Percentiles rank a stretch among this genome's conserved stretches.
Evolutionary conservation across 2,113 vertebrate species (phyloP).

Genomic region (Neodon shergylaensis): DNA sequence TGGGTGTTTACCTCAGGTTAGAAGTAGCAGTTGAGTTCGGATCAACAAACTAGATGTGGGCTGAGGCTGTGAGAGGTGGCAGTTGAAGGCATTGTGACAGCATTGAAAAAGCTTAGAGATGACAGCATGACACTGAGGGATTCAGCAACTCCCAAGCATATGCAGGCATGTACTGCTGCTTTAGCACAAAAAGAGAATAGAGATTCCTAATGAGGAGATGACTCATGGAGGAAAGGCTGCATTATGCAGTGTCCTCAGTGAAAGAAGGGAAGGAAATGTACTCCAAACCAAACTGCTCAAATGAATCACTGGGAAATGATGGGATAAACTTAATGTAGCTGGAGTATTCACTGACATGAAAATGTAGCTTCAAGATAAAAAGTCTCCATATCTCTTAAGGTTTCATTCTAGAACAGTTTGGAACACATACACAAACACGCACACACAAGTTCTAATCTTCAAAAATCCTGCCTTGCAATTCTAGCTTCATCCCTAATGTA

Average conservation of each 20-base stretch:
- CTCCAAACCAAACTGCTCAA: conserved; percentile 8
- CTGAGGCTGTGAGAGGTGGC: not conserved
- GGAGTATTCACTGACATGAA: conserved; percentile 29
- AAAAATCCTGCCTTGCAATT: not conserved
- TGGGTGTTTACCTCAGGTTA: not conserved
- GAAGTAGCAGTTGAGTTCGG: not conserved
- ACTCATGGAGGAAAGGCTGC: conserved; percentile 50
- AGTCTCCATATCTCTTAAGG: not conserved
- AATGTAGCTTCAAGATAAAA: not conserved
- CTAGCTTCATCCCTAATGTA: not conserved
- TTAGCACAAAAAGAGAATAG: conserved; percentile 8
- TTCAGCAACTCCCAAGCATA: not conserved
- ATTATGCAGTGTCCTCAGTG: conserved; percentile 33
- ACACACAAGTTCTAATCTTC: not conserved
- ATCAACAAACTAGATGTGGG: not conserved
- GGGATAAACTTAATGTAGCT: not conserved
- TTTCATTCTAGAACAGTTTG: not conserved
- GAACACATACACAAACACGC: not conserved
- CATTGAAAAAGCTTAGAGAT: not conserved
- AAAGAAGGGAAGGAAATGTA: conserved; percentile 41
- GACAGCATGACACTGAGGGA: not conserved
- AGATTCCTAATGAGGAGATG: conserved; percentile 24
- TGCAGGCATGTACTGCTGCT: conserved; percentile 24
- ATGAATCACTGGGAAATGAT: not conserved
- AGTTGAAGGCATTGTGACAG: not conserved